These are phyloP conservation scores for Thymallus thymallus DNA, from an alignment of 2,113 vertebrate species.

Conservation along the genomic window DNA sequence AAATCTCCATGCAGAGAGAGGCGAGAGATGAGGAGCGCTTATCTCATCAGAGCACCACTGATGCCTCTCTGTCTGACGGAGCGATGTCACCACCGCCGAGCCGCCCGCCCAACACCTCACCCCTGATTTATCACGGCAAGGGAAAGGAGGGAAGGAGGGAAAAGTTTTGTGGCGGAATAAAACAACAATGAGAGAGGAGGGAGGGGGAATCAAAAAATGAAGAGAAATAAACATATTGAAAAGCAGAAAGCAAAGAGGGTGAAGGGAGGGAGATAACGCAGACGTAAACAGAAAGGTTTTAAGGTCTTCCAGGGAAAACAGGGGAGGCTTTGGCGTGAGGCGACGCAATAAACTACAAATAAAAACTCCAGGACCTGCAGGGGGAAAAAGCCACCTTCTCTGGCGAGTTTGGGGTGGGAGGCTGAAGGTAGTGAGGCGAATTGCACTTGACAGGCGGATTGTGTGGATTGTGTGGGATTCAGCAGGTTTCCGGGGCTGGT, in stretches of 20 bases:
- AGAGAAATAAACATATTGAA: slow-evolving; percentile 63
- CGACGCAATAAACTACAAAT: slow-evolving; percentile 72
- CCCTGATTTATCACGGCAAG: slow-evolving; percentile 69
- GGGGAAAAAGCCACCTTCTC: slow-evolving; percentile 62
- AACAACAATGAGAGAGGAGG: slow-evolving; percentile 70
- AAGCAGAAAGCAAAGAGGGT: slow-evolving; percentile 55
- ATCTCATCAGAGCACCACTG: slow-evolving; percentile 86
- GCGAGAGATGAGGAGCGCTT: slow-evolving; percentile 87
- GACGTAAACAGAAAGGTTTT: slow-evolving; percentile 75
- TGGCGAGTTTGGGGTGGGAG: slow-evolving; percentile 47
- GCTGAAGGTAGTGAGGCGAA: slow-evolving; percentile 49
- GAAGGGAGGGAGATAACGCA: slow-evolving; percentile 64
- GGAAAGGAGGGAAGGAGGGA: slow-evolving; percentile 66
- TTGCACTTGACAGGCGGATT: slow-evolving; percentile 65
- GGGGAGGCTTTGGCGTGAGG: slow-evolving; percentile 64
- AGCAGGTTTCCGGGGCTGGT: slow-evolving; percentile 52
- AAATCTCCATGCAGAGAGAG: slow-evolving; percentile 93
- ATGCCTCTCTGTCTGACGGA: slow-evolving; percentile 50
- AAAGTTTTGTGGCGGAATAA: slow-evolving; percentile 75
- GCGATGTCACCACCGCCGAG: slow-evolving; percentile 65
- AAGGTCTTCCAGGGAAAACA: slow-evolving; percentile 71
- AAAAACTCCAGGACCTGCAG: slow-evolving; percentile 61
- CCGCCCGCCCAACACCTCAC: slow-evolving; percentile 64
- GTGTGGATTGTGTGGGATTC: slow-evolving; percentile 66
- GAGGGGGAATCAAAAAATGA: slow-evolving; percentile 50